Evolutionary conservation across 2,888 invertebrate species (phyloP), one percentile per base, ranked within the genome.

Genomic region (Cheilosia scutellata): DNA sequence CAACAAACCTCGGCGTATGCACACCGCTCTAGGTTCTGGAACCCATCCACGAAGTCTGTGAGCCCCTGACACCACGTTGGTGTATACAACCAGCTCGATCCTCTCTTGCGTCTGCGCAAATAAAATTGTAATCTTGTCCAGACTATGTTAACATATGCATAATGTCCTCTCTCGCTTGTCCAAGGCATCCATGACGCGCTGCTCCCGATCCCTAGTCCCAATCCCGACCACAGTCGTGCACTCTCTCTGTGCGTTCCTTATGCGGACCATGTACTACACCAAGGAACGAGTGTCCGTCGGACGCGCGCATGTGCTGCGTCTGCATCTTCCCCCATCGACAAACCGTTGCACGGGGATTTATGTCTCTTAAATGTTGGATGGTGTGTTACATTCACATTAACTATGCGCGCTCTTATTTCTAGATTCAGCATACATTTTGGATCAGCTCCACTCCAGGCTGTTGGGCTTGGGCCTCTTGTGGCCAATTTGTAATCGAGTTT

Each of bases 91-190:
- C 25, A 40, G n/a, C 44, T 13, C n/a, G 37, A 4, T 25, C 37
- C 29, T 57, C 16, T 60, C 65, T 44, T 31, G 60, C 33, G 60
- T 63, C 65, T 63, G 60, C 20, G 51, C 71, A 80, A 84, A 84
- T 84, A 80, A 80, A 65, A 84, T 75, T 84, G 84, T 84, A 84
- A 87, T 88, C 79, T 82, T 88, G 83, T 87, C 58, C 87, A 72
- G 79, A 47, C 82, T 70, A 74, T 88, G 88, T 88, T 87, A 84
- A 88, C 88, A 87, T 82, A 87, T 87, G 87, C 84, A 87, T 74
- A 87, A 79, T 82, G 72, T 88, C 84, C 82, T 76, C 84, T 78
- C 75, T 65, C 44, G 62, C 78, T 78, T 60, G 62, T 76, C 65
- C 60, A 7, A 2, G 62, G 60, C 71, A 62, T 49, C 57, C 75